Conservation (phyloP, 2,888 invertebrate species). For the Morpho deidamia region DNA sequence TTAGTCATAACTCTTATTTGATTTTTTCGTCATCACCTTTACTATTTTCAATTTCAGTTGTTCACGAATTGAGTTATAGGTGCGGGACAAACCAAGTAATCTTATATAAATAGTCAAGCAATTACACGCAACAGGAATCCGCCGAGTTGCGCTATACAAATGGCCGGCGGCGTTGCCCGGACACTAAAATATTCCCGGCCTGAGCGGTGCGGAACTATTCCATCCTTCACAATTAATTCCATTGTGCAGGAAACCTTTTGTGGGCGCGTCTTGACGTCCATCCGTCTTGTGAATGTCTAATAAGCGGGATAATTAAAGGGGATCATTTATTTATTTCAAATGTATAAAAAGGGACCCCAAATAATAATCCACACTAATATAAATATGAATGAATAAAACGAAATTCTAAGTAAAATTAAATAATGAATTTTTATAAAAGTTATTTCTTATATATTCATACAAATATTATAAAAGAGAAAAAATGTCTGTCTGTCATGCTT, state of each 20-base stretch:
- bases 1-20: no score
- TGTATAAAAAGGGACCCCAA: no score
- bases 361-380: no score
- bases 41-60: neutral
- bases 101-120: neutral
- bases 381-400: no score
- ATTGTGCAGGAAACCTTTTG: slow-evolving; percentile 15
- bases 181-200: slow-evolving; percentile 24
- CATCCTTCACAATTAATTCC: slow-evolving; percentile 20
- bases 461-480: no score
- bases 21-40: neutral
- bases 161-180: slow-evolving; percentile 19
- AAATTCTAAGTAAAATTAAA: no score
- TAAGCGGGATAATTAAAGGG: slow-evolving; percentile 6
- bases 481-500: no score
- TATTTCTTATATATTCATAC: no score
- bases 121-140: slow-evolving; percentile 10
- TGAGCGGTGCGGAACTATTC: slow-evolving; percentile 20
- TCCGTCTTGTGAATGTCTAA: slow-evolving; percentile 9
- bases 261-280: slow-evolving; percentile 9
- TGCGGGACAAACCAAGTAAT: neutral
- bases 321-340: no score
- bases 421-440: no score
- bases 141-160: slow-evolving; percentile 17
- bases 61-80: no score